Conservation (phyloP, 2,797 vertebrate species). For the Ceyx erithaca region DNA sequence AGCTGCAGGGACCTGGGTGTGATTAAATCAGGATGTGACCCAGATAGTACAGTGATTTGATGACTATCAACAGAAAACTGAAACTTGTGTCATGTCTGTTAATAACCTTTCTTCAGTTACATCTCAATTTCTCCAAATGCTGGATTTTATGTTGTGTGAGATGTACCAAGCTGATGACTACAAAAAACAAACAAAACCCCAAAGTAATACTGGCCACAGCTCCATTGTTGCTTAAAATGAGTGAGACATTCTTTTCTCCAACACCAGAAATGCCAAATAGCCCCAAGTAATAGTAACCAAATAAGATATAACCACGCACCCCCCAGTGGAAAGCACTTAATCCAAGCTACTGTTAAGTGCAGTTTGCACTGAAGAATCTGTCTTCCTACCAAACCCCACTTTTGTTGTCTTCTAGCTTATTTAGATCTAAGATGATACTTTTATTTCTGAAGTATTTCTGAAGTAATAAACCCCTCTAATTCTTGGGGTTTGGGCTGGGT, state of each 20-base stretch:
- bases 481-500: background rate
- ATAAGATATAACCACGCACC: background rate
- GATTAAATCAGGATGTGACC: background rate
- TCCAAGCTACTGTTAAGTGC: background rate
- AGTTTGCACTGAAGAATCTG: background rate
- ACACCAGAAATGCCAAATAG: background rate
- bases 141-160: background rate
- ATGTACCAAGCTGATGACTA: background rate
- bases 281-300: background rate
- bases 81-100: background rate
- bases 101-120: background rate
- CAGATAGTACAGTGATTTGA: background rate
- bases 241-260: background rate
- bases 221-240: background rate
- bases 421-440: background rate
- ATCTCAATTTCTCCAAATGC: background rate
- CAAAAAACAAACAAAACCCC: background rate
- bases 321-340: background rate
- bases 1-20: background rate
- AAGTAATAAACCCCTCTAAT: background rate
- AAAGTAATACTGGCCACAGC: background rate
- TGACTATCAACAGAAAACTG: background rate
- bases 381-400: background rate
- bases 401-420: background rate
- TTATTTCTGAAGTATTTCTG: background rate